These are phyloP conservation scores for Netelia melanura DNA, from an alignment of 2,888 invertebrate species.

Conservation along the genomic window DNA sequence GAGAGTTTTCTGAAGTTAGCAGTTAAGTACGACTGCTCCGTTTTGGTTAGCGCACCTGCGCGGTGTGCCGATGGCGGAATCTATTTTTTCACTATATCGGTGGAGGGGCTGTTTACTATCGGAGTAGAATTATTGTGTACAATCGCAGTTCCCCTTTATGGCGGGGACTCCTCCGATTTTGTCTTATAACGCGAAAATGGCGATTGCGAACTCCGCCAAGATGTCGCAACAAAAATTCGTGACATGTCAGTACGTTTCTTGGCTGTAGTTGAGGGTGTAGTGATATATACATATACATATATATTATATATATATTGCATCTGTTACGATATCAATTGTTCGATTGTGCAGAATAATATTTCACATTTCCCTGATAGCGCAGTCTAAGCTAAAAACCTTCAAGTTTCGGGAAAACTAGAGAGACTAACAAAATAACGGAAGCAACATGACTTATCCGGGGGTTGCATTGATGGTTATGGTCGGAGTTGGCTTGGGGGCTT, in stretches of 20 bases:
- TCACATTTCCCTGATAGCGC: constrained; percentile 5
- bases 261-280: background rate
- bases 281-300: background rate
- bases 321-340: background rate
- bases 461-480: constrained; percentile 73
- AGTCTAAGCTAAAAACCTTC: constrained; percentile 4
- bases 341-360: constrained; percentile 18
- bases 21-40: background rate
- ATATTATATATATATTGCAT: background rate
- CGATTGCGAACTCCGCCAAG: constrained; percentile 7
- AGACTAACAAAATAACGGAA: background rate
- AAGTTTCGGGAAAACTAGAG: background rate
- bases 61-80: constrained; percentile 26
- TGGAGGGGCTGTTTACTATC: constrained; percentile 33
- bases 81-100: constrained; percentile 48
- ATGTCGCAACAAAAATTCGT: constrained; percentile 36
- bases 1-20: background rate
- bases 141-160: constrained; percentile 34
- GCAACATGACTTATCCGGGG: constrained; percentile 74
- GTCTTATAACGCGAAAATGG: constrained; percentile 20
- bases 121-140: constrained; percentile 20
- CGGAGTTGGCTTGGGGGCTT: constrained; percentile 73
- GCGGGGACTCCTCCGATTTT: constrained; percentile 52
- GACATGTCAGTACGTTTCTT: constrained; percentile 20
- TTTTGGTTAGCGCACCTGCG: background rate